Evolutionary conservation across 2,113 vertebrate species (phyloP), one percentile per base, ranked within the genome.

Genomic region (Stigmatopora argus): DNA sequence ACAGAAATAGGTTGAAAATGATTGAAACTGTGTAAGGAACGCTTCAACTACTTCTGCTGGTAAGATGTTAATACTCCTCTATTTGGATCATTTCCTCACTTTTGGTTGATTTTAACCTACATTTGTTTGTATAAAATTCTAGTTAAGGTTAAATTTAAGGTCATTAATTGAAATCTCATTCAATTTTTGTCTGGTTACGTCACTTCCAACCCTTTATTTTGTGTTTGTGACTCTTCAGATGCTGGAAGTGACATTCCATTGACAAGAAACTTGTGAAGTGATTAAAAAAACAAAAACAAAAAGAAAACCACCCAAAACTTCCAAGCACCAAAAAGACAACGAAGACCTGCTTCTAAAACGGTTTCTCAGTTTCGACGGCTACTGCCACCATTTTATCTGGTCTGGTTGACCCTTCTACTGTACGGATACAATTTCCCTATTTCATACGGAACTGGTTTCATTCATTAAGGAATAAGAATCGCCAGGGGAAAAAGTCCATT

Each of bases 1-100:
- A 35, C 84, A 91, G 89, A 74, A 87, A 88, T 82, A 81, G 68
- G 79, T 80, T 91, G 77, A 88, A 81, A 64, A 55, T 80, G 57
- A 83, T 83, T 41, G 80, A 85, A 62, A 74, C 71, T 4, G 87
- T 89, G 79, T 91, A 89, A 89, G n/a, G 19, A 13, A 35, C 48
- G 51, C 49, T 23, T 56, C 18, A 64, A 66, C 61, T 74, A 63
- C 77, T 59, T 64, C 77, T 57, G 53, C 48, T 67, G 87, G 90
- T 91, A 65, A 90, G 88, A 62, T 41, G 69, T 67, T 18, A 49
- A 41, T 18, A 5, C 9, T 0, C 8, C 12, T 46, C 15, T 26
- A 1, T 26, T 64, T 2, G 19, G 8, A 19, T 61, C 18, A 19
- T 59, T 41, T n/a, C 11, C 9, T n/a, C 17, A 19, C 18, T 2